These are phyloP conservation scores for Chorisops tibialis DNA, from an alignment of 2,888 invertebrate genomes.

Conservation along the genomic window DNA sequence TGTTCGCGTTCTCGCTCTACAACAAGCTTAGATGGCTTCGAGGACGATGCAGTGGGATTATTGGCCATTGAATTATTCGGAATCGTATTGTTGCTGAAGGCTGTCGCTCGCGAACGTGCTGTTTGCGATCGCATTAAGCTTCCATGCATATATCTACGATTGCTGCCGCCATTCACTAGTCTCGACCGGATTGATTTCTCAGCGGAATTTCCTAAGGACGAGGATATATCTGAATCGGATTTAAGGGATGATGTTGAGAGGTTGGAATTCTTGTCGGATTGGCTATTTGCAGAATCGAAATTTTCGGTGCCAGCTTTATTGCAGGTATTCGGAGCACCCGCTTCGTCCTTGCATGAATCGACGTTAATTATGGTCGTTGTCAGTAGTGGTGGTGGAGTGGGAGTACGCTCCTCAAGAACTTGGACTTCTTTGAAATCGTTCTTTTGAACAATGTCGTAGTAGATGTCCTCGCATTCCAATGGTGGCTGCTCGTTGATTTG, in stretches of 20 bases:
- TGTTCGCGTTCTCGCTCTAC: conserved; percentile 51
- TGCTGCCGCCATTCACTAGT: neutral
- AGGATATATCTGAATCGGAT: conserved; percentile 23
- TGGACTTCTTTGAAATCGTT: conserved; percentile 25
- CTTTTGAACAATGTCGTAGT: conserved; percentile 4
- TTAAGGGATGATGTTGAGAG: conserved; percentile 15
- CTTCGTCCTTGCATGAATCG: neutral
- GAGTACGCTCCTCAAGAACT: conserved; percentile 24
- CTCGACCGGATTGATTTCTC: neutral
- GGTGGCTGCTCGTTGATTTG: conserved; percentile 27
- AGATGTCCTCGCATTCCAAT: conserved; percentile 27
- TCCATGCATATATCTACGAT: conserved; percentile 47
- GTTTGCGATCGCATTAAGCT: conserved; percentile 49
- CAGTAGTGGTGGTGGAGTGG: too few species aligned
- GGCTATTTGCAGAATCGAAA: conserved; percentile 11
- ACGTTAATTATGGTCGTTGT: too few species aligned
- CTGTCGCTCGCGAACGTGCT: conserved; percentile 33
- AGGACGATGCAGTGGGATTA: neutral
- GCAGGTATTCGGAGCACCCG: neutral
- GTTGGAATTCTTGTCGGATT: conserved; percentile 31
- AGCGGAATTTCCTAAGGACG: neutral
- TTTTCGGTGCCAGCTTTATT: neutral
- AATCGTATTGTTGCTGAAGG: conserved; percentile 24
- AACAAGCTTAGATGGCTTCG: conserved; percentile 37
- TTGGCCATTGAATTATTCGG: conserved; percentile 8